These are phyloP conservation scores for Drosophila melanosoma DNA, from an alignment of 2,888 invertebrate genomes.

Conservation along the genomic window DNA sequence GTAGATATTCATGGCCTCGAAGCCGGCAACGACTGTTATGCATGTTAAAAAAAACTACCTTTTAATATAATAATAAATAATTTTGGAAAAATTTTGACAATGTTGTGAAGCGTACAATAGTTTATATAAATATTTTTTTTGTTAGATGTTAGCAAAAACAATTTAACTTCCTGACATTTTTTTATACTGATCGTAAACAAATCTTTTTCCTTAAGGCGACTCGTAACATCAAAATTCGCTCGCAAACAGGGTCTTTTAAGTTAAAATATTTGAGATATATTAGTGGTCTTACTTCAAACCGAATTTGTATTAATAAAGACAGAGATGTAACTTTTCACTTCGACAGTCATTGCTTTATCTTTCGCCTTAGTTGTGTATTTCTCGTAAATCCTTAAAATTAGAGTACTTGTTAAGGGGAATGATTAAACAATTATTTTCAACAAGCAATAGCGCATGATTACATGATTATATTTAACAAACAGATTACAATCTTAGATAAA, in stretches of 20 bases:
- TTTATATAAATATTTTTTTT: neutral
- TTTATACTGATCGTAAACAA: neutral
- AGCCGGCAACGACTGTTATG: conserved; percentile 9
- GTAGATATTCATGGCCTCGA: conserved; percentile 51
- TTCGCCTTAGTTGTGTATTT: neutral
- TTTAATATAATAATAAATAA: conserved; percentile 7
- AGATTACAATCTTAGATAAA: conserved; percentile 1
- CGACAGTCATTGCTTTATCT: neutral
- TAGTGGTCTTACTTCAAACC: neutral
- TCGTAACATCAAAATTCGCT: neutral
- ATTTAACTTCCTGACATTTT: neutral
- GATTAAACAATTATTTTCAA: conserved; percentile 8
- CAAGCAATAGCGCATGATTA: neutral
- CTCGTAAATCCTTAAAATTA: conserved; percentile 16
- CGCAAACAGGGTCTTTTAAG: neutral
- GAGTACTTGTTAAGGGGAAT: neutral
- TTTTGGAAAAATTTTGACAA: conserved; percentile 22
- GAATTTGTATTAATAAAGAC: neutral
- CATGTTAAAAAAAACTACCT: conserved; percentile 31
- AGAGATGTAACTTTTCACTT: neutral
- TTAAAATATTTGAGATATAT: neutral
- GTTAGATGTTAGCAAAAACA: neutral
- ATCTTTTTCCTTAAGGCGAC: neutral
- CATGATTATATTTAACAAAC: neutral
- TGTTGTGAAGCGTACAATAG: neutral